These are phyloP conservation scores for Siderastrea radians DNA, from an alignment of 92 coral and sea anemone genomes.

Conservation along the genomic window DNA sequence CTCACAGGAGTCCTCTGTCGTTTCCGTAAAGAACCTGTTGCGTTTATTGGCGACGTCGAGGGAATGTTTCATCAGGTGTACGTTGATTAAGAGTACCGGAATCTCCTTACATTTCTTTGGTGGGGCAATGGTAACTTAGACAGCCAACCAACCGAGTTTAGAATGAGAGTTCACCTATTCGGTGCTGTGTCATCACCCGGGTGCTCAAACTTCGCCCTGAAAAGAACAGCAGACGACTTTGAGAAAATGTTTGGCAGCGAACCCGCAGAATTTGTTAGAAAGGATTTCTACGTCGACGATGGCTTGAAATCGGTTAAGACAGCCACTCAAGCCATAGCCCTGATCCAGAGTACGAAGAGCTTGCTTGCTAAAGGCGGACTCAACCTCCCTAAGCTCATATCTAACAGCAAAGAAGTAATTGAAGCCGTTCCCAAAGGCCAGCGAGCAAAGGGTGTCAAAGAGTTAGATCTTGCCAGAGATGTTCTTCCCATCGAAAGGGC, in stretches of 20 bases:
- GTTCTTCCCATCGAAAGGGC: conserved; percentile 53
- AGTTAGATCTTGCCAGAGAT: conserved; percentile 7
- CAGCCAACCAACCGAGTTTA: conserved; percentile 1
- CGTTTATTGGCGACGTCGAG: conserved; percentile 21
- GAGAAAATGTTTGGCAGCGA: conserved; percentile 13
- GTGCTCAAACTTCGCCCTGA: conserved; percentile 21
- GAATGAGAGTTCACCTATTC: conserved; percentile 41
- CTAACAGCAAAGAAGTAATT: conserved; percentile 36
- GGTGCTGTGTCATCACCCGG: conserved; percentile 36
- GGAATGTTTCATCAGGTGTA: conserved; percentile 40
- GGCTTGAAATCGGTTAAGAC: conserved; percentile 11
- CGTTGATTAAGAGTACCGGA: background rate
- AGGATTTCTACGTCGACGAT: conserved; percentile 25
- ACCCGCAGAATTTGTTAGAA: background rate
- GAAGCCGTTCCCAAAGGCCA: conserved; percentile 10
- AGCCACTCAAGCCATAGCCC: conserved; percentile 19
- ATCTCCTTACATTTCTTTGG: conserved; percentile 31
- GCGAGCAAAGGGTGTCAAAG: conserved; percentile 29
- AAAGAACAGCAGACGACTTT: conserved; percentile 47
- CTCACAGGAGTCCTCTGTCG: conserved; percentile 18
- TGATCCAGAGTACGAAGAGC: background rate
- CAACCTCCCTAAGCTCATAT: conserved; percentile 43
- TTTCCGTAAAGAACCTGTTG: conserved; percentile 18
- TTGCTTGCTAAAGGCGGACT: conserved; percentile 49
- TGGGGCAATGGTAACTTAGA: conserved; percentile 24